Percentiles rank a stretch among this genome's conserved stretches.
Conservation (phyloP, 1,140 invertebrate genomes). For the Papilio aristodemus region DNA sequence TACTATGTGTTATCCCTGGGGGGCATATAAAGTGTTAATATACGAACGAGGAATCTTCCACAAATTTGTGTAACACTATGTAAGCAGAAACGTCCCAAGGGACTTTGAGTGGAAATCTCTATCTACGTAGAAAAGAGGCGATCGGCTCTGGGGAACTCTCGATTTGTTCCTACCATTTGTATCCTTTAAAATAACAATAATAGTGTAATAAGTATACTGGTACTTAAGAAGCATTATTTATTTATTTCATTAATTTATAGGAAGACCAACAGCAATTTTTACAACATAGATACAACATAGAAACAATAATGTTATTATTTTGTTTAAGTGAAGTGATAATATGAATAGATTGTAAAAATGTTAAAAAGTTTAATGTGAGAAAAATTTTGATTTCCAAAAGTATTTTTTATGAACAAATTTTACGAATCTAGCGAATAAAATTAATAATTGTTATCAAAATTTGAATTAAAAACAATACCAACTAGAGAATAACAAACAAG, state of each 20-base stretch:
- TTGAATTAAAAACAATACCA: not conserved
- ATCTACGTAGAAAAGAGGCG: slow-evolving; percentile 21
- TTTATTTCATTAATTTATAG: no score
- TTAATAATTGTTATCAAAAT: not conserved
- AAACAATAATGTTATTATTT: no score
- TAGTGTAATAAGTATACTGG: not conserved
- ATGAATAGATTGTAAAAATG: no score
- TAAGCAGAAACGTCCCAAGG: not conserved
- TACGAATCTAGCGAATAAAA: no score
- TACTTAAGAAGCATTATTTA: slow-evolving; percentile 4
- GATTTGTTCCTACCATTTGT: slow-evolving; percentile 24
- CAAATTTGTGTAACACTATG: slow-evolving; percentile 14
- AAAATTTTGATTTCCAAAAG: no score
- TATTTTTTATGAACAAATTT: no score
- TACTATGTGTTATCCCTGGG: not conserved
- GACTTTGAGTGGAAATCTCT: slow-evolving; percentile 24
- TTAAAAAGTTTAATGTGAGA: no score
- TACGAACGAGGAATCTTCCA: not conserved
- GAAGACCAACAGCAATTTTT: no score
- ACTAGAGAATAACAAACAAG: slow-evolving; percentile 2
- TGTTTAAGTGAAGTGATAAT: no score
- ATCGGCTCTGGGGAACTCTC: slow-evolving; percentile 18
- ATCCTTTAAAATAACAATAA: slow-evolving; percentile 23
- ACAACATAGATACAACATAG: no score
- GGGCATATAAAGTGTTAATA: slow-evolving; percentile 6